Percentiles rank a stretch among this genome's conserved stretches.
phyloP scores from a whole-genome alignment of 2,797 vertebrate species.

The Florisuga fusca region DNA sequence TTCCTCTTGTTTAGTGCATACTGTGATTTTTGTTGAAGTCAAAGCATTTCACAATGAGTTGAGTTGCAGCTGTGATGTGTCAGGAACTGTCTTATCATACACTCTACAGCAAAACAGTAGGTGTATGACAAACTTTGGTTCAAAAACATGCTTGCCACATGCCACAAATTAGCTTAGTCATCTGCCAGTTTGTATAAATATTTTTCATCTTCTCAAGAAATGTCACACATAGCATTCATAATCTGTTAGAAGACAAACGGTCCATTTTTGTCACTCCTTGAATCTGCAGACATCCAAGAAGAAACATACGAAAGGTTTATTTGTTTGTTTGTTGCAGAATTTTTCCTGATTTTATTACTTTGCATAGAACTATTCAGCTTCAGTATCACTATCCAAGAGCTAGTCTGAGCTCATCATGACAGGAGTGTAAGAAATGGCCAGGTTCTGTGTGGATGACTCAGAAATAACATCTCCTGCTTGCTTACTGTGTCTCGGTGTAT shows the following conservation, averaged over 20 bases:
- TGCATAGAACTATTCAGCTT: not conserved
- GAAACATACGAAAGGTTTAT: constrained; percentile 17
- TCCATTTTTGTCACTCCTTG: constrained; percentile 64
- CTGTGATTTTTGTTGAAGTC: constrained; percentile 61
- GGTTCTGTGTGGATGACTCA: not conserved
- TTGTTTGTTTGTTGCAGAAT: not conserved
- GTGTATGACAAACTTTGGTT: constrained; percentile 42
- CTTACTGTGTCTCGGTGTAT: not conserved
- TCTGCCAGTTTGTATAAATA: constrained; percentile 55
- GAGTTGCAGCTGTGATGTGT: constrained; percentile 51
- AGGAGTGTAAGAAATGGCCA: not conserved
- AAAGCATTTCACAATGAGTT: constrained; percentile 64
- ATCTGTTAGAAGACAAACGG: constrained; percentile 63
- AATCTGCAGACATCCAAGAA: constrained; percentile 53
- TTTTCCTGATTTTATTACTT: constrained; percentile 31
- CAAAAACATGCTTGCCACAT: constrained; percentile 17
- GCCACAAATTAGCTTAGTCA: not conserved
- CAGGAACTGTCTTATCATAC: constrained; percentile 62
- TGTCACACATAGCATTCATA: constrained; percentile 59
- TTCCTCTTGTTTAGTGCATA: constrained; percentile 29
- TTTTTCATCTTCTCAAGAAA: constrained; percentile 50
- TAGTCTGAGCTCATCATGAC: not conserved
- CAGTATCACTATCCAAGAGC: not conserved
- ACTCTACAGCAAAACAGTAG: constrained; percentile 71
- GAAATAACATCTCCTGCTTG: not conserved